A percentile compares a stretch with the other conserved stretches of the same genome.
Conservation (phyloP, 2,797 vertebrate genomes). For the Gallirallus australis region DNA sequence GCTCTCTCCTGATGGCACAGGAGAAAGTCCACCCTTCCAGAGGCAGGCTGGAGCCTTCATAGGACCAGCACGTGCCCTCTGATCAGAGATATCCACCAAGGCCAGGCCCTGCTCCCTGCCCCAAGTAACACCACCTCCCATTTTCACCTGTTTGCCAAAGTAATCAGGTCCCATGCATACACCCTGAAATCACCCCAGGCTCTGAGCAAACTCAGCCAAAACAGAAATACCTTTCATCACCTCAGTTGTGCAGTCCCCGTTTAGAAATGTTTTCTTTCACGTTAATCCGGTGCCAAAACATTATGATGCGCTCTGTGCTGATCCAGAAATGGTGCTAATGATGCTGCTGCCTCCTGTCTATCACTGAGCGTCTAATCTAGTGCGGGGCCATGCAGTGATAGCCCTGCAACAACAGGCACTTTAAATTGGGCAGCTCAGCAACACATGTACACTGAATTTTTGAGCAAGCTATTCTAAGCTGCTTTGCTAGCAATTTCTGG, state of each 20-base stretch:
- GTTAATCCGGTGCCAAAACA: neutral
- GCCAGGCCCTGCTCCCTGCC: neutral
- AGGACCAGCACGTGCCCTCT: neutral
- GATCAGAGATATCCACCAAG: neutral
- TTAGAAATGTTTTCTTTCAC: slow-evolving; percentile 15
- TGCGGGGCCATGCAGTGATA: slow-evolving; percentile 1
- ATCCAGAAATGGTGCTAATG: slow-evolving; percentile 30
- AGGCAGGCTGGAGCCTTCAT: neutral
- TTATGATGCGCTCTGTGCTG: neutral
- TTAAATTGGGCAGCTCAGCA: slow-evolving; percentile 61
- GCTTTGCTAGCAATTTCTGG: slow-evolving; percentile 72
- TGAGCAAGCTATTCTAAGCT: slow-evolving; percentile 63
- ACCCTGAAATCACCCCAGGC: neutral
- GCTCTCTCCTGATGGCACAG: neutral
- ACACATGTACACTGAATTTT: slow-evolving; percentile 44
- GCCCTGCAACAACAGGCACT: slow-evolving; percentile 33
- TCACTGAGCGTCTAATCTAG: neutral
- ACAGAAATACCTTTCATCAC: slow-evolving; percentile 50
- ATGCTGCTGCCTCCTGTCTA: slow-evolving; percentile 68
- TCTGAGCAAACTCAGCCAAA: neutral
- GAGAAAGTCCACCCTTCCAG: slow-evolving; percentile 37
- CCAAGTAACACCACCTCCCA: neutral
- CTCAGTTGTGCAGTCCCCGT: slow-evolving; percentile 2
- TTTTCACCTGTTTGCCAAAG: neutral
- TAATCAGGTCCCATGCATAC: rapidly evolving